Evolutionary conservation across 92 coral and sea anemone species (phyloP).

Genomic region (Siderastrea siderea): DNA sequence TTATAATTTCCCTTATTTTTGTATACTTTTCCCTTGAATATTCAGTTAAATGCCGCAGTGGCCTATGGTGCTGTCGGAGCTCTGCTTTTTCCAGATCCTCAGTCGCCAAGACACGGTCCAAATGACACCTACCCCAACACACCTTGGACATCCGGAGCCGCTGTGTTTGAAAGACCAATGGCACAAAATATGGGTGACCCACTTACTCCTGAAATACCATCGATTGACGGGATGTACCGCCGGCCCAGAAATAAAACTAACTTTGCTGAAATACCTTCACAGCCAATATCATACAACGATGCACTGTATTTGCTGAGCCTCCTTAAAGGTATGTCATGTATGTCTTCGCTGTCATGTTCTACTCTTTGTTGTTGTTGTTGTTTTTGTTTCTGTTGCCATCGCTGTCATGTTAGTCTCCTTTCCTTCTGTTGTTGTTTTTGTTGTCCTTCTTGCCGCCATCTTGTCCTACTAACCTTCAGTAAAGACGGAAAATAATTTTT

Average conservation of each 20-base stretch:
- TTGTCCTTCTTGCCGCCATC: no score
- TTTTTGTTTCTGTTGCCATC: neutral
- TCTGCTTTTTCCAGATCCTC: slow-evolving; percentile 77
- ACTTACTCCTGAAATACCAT: slow-evolving; percentile 83
- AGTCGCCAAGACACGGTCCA: slow-evolving; percentile 28
- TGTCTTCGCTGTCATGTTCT: no score
- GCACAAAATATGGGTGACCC: slow-evolving; percentile 77
- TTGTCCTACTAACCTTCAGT: no score
- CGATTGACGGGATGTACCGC: slow-evolving; percentile 90
- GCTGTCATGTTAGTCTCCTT: no score
- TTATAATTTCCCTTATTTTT: no score
- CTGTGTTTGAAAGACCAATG: slow-evolving; percentile 64
- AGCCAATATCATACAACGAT: slow-evolving; percentile 88
- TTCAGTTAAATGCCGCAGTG: neutral
- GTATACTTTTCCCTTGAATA: neutral
- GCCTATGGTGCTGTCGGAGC: slow-evolving; percentile 77
- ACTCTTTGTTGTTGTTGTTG: no score
- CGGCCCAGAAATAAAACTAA: slow-evolving; percentile 52
- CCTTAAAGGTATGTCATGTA: slow-evolving; percentile 68
- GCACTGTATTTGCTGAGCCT: slow-evolving; percentile 69
- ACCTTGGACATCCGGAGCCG: slow-evolving; percentile 76
- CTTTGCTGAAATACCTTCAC: slow-evolving; percentile 82
- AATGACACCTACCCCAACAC: slow-evolving; percentile 81
- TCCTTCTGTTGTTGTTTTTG: no score
- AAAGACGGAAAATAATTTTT: no score